Evolutionary conservation across 2,797 vertebrate species (phyloP).

Genomic region (Coregonus suidteri): DNA sequence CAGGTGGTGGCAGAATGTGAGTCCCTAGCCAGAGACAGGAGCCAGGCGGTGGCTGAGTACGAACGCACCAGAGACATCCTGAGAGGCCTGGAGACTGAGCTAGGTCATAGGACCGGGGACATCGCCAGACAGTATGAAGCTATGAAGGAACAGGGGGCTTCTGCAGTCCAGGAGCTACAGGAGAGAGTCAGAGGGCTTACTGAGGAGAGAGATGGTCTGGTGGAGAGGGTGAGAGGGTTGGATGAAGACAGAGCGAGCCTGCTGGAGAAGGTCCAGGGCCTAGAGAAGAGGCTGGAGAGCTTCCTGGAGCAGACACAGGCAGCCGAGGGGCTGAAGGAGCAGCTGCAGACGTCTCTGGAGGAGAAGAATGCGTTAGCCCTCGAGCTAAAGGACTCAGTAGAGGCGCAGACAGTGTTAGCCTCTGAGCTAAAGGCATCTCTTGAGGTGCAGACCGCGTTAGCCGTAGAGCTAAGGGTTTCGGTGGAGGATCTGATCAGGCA

Average conservation of each 20-base stretch:
- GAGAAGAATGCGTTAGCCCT: conserved; percentile 46
- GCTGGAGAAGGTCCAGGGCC: conserved; percentile 72
- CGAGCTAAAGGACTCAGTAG: conserved; percentile 59
- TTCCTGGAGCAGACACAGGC: conserved; percentile 58
- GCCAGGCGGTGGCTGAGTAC: conserved; percentile 80
- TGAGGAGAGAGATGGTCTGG: conserved; percentile 43
- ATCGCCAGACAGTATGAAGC: conserved; percentile 84
- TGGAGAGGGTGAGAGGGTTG: neutral
- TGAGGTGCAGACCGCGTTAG: neutral
- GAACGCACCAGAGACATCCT: conserved; percentile 81
- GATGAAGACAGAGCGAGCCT: conserved; percentile 44
- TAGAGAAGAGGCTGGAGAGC: conserved; percentile 69
- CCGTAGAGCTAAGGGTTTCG: neutral
- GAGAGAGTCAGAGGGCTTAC: conserved; percentile 68
- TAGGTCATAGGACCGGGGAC: conserved; percentile 84
- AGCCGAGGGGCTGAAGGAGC: conserved; percentile 68
- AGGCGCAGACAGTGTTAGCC: neutral
- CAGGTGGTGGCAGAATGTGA: conserved; percentile 80
- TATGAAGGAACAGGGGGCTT: conserved; percentile 86
- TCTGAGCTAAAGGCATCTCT: neutral
- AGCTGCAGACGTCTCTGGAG: conserved; percentile 42
- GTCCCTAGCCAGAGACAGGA: conserved; percentile 77
- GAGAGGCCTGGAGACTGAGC: conserved; percentile 81
- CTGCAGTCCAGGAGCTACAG: conserved; percentile 80
- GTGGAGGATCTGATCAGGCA: conserved; percentile 71